Percentiles rank a stretch among this genome's conserved stretches.
These are phyloP conservation scores for Rhinatrema bivittatum DNA, from an alignment of 2,797 vertebrate genomes.

Conservation along the genomic window DNA sequence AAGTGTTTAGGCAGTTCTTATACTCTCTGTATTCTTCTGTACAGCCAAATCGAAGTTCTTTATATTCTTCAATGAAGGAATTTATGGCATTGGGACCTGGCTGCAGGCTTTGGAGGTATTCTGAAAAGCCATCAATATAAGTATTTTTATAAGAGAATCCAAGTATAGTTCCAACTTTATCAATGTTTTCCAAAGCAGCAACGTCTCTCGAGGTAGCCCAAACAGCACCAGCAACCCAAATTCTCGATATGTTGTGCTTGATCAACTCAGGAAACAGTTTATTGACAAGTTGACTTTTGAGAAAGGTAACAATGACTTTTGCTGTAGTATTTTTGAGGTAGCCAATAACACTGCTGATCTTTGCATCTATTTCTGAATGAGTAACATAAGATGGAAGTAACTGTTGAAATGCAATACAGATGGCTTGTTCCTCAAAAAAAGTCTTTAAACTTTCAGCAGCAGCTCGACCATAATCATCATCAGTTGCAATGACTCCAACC, in stretches of 20 bases:
- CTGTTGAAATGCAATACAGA: conserved; percentile 47
- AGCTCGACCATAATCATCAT: conserved; percentile 50
- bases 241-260: conserved; percentile 29
- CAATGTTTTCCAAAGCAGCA: conserved; percentile 36
- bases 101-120: conserved; percentile 37
- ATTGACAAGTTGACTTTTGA: conserved; percentile 36
- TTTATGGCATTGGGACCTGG: conserved; percentile 33
- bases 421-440: conserved; percentile 16
- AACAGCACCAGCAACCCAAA: conserved; percentile 49
- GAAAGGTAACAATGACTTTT: conserved; percentile 44
- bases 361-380: not conserved
- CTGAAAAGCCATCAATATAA: conserved; percentile 34
- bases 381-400: conserved; percentile 29
- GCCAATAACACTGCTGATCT: conserved; percentile 18
- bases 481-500: conserved; percentile 48
- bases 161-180: conserved; percentile 46
- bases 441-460: conserved; percentile 39
- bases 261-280: conserved; percentile 46
- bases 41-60: conserved; percentile 39
- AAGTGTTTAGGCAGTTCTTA: conserved; percentile 10
- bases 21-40: conserved; percentile 11
- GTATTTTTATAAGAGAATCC: conserved; percentile 41
- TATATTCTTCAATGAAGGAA: conserved; percentile 50
- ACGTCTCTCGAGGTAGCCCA: conserved; percentile 39
- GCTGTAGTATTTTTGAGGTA: conserved; percentile 32